Evolutionary conservation across 2,888 invertebrate species (phyloP), one percentile per base, ranked within the genome.

Genomic region (Drosophila dives): DNA sequence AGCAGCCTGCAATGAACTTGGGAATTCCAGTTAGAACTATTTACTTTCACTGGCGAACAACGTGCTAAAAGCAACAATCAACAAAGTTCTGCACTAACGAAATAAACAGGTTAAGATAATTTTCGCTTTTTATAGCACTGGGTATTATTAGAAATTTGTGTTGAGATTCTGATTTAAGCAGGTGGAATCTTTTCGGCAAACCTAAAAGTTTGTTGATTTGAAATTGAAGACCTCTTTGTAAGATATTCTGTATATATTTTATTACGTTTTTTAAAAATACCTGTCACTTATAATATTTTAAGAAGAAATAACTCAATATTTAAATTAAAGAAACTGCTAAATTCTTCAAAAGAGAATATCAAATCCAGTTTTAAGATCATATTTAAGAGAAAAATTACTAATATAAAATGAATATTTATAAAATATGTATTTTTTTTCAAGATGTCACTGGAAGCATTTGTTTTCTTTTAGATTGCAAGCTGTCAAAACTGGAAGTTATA

Each of bases 31-130:
- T 29, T 29, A 55, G 55, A 55, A 55, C 40, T n/a, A 38, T 55
- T 55, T 55, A 55, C 38, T 55, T 55, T 55, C 40, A 29, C 15
- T 55, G 8, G 4, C 38, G 7, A n/a, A 12, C n/a, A 4, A n/a
- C 26, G 55, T 55, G 55, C 26, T 54, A 54, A 53, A 23, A 38
- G 26, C 15, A 45, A 45, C 7, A 45, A 8, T 15, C 45, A 45
- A 4, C 45, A 2, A 2, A 40, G 10, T 8, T 40, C 40, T n/a
- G 40, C 40, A 40, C n/a, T 10, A 5, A 5, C 17, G 7, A 38
- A 11, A 26, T 17, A 54, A 54, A 54, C 54, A 11, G 36, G 36
- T 36, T 54, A 20, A 17, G 17, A 17, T 15, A 23, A 45, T 45
- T 45, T 23, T 45, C 45, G 23, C 45, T 45, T 45, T 45, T 45